Percentiles rank a stretch among this genome's conserved stretches.
These are phyloP conservation scores for Lasiurus borealis DNA, from an alignment of 2,113 vertebrate species.

Conservation along the genomic window DNA sequence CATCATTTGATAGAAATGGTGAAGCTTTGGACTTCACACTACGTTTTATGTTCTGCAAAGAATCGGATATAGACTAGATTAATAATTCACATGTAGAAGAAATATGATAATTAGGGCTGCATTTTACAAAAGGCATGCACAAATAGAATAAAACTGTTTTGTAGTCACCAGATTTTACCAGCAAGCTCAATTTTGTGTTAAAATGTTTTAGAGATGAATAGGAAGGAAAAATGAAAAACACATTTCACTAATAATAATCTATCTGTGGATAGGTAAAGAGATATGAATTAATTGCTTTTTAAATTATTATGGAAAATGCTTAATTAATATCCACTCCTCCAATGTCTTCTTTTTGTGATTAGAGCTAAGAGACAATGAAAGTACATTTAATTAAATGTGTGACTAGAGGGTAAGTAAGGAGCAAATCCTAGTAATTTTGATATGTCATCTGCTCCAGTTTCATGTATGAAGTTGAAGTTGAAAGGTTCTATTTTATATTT, in stretches of 20 bases:
- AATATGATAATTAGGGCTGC: constrained; percentile 37
- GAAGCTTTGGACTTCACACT: constrained; percentile 29
- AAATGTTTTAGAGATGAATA: constrained; percentile 54
- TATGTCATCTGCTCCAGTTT: background rate
- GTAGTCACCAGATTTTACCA: constrained; percentile 73
- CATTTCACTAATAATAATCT: constrained; percentile 56
- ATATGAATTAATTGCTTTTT: background rate
- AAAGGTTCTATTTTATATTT: background rate
- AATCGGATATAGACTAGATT: constrained; percentile 60
- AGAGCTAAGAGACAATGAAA: background rate
- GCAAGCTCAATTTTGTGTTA: constrained; percentile 63
- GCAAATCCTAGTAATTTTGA: background rate
- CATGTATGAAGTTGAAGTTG: background rate
- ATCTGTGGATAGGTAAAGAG: background rate
- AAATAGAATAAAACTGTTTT: constrained; percentile 77
- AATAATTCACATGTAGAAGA: constrained; percentile 74
- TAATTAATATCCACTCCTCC: background rate
- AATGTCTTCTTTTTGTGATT: background rate
- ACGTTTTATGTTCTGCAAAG: constrained; percentile 69
- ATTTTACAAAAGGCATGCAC: constrained; percentile 52
- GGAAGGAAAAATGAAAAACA: constrained; percentile 58
- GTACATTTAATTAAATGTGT: constrained; percentile 2
- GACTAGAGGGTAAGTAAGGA: background rate
- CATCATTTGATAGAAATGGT: constrained; percentile 7
- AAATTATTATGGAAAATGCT: background rate